Evolutionary conservation across 2,888 invertebrate genomes (phyloP), one percentile per base, ranked within the genome.

Genomic region (Alviniconcha strummeri): DNA sequence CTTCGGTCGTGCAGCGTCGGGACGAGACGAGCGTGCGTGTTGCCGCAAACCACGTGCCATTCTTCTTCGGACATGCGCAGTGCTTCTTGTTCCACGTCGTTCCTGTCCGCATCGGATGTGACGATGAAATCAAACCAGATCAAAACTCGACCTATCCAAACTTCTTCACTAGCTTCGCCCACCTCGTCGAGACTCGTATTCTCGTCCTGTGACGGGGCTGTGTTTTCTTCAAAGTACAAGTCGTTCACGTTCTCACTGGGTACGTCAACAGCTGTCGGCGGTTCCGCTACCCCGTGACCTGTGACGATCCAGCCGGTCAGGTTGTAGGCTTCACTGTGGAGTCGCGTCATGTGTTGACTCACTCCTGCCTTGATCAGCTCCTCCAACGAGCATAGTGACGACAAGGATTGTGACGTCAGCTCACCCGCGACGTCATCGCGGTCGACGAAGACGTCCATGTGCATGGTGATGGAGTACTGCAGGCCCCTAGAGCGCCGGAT

Each of bases 51-150:
- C 56, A 82, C 82, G 77, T 77, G 69, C 76, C 76, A 76, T 0
- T 82, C 77, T 3, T 82, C 67, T 52, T 71, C 54, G 15, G 77
- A n/a, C 69, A 69, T 19, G 77, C 69, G 64, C 77, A 82, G 36
- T 5, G 82, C 82, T 13, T 55, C 11, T 54, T n/a, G 67, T 56
- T 82, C 82, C 54, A 82, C 69, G n/a, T 77, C 77, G 13, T 56
- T 55, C 19, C 55, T 19, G 13, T 77, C 76, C 13, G 56, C 67
- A 11, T 82, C 71, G 5, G 13, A 9, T 15, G 82, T 82, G 11
- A 82, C 76, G 55, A 77, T 54, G 15, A 82, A 82, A 36, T 82
- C 76, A 36, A 82, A 54, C 82, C 77, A 69, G 52, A 82, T 15
- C 19, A 75, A 15, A 4, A 82, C 82, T 8, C 67, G 82, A n/a